A percentile compares a stretch with the other conserved stretches of the same genome.
Conservation (phyloP, 2,888 invertebrate species). For the Strigamia maritima region DNA sequence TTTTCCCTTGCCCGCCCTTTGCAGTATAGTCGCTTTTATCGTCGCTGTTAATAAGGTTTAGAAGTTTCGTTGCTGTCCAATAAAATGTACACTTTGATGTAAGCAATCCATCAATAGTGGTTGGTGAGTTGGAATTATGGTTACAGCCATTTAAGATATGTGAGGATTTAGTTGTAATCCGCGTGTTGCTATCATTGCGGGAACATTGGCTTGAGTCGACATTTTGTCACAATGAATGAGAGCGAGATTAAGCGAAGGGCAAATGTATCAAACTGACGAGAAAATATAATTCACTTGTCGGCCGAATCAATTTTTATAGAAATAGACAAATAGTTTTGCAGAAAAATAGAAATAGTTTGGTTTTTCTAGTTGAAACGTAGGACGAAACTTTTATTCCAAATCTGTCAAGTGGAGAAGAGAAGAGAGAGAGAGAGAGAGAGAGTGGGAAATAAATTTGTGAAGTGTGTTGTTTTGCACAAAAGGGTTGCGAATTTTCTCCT, state of each 20-base stretch:
- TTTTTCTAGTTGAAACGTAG: not conserved
- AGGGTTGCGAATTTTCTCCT: not conserved
- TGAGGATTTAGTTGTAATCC: not conserved
- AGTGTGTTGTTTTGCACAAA: slow-evolving; percentile 4
- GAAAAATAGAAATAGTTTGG: not conserved
- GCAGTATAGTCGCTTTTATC: no score
- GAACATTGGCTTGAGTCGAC: slow-evolving; percentile 4
- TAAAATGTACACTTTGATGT: not conserved
- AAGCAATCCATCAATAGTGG: not conserved
- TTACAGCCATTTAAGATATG: slow-evolving; percentile 4
- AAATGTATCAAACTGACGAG: slow-evolving; percentile 4
- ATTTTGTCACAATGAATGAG: slow-evolving; percentile 4
- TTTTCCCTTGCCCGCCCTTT: not conserved
- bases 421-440: no score
- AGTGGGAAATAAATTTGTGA: not conserved
- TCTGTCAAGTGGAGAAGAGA: slow-evolving; percentile 4
- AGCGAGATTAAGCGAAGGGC: not conserved
- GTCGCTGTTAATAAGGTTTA: not conserved
- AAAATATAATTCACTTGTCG: not conserved
- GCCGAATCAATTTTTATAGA: not conserved
- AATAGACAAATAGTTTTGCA: no score
- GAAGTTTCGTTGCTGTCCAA: not conserved
- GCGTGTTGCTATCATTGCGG: not conserved
- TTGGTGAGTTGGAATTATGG: slow-evolving; percentile 4
- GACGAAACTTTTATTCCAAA: not conserved